Base-by-base conservation (phyloP, 1,140 invertebrate species). In the Cryptotermes secundus region DNA sequence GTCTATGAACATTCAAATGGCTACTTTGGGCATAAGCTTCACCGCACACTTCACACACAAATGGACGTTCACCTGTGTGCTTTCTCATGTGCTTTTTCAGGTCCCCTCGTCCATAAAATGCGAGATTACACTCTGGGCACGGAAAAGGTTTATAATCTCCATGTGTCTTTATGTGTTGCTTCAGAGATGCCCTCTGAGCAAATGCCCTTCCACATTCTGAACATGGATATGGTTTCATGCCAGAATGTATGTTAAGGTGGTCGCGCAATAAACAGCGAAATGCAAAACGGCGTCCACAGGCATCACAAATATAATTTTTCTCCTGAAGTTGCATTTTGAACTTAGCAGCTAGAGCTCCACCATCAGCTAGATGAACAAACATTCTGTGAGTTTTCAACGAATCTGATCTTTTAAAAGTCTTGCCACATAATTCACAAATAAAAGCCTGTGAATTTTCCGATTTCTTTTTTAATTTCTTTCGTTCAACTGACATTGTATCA, bases 1-100 rank as follows among this genome's bases (percentile, higher is more conserved):
- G 79, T 49, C 85, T 85, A 80, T 88, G 87, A 14, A 86, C 84
- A 16, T 49, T 81, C 45, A 87, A 81, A 80, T 86, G 85, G n/a
- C 79, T 86, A 24, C 85, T 86, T 9, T 87, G 87, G 14, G 88
- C 89, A 86, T 91, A 91, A 31, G 87, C 87, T 84, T 90, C 90
- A 9, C 87, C 88, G 86, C 90, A 91, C 22, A 88, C 85, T 38
- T 90, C 89, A 83, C 89, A 90, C 42, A 86, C 90, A 87, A 85
- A 91, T 86, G 87, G 91, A 89, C 87, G 90, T 79, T 90, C 88
- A 26, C 88, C 88, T 19, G 88, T 88, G 85, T 87, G 86, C 31
- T 83, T 86, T 65, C 86, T 79, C 38, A 86, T 82, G 79, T 87
- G 86, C 84, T 86, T 86, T 14, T 83, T 85, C 35, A 86, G 49